Evolutionary conservation across 2,113 vertebrate genomes (phyloP).

Genomic region (Amphiprion ocellaris): DNA sequence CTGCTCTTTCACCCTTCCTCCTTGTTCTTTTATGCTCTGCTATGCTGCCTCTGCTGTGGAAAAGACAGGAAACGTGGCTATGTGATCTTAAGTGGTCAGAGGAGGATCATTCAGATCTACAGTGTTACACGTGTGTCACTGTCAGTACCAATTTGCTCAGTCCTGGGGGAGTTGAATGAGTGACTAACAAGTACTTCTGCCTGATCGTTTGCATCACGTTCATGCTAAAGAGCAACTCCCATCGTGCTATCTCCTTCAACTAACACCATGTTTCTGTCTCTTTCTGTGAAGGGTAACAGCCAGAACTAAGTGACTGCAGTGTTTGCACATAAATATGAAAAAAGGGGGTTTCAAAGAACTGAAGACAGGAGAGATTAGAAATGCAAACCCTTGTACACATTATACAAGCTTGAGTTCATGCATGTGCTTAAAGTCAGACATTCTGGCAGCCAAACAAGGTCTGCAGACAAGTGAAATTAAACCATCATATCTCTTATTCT

Average conservation of each 20-base stretch:
- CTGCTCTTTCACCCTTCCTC: slow-evolving; percentile 8
- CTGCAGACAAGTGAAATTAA: slow-evolving; percentile 34
- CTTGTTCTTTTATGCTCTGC: slow-evolving; percentile 10
- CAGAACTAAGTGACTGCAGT: slow-evolving; percentile 3
- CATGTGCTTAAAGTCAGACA: background rate
- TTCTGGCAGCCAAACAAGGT: background rate
- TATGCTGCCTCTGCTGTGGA: slow-evolving; percentile 2
- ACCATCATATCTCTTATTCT: slow-evolving; percentile 7
- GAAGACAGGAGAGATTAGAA: background rate
- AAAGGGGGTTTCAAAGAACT: slow-evolving; percentile 3
- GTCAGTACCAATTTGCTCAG: background rate
- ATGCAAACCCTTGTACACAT: background rate
- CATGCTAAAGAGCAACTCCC: slow-evolving; percentile 1
- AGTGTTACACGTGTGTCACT: background rate
- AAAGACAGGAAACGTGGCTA: slow-evolving; percentile 1
- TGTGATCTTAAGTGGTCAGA: slow-evolving; percentile 32
- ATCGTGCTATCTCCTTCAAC: slow-evolving; percentile 15
- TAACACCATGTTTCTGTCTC: slow-evolving; percentile 4
- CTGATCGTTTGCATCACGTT: background rate
- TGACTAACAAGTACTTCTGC: background rate
- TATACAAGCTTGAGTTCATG: background rate
- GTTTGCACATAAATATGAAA: background rate
- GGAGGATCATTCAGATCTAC: slow-evolving; percentile 26
- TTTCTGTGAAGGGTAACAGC: slow-evolving; percentile 30
- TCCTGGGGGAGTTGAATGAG: background rate